These are phyloP conservation scores for Aurelia coerulea DNA, from an alignment of 30 jellyfish, hydroid and myxozoan species.

Conservation along the genomic window DNA sequence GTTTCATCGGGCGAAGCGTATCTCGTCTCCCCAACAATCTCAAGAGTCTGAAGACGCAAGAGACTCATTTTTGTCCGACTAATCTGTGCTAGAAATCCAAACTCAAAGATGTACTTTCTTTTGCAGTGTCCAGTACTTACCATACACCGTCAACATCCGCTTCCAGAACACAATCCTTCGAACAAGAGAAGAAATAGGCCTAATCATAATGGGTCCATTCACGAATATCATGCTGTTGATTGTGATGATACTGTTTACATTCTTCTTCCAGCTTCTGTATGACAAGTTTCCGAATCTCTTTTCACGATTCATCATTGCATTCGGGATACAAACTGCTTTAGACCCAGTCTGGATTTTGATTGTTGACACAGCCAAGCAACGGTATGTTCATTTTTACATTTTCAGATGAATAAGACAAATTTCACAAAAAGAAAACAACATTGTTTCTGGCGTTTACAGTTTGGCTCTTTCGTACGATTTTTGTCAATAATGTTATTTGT, in stretches of 20 bases:
- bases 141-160: slow-evolving; percentile 87
- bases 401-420: background rate
- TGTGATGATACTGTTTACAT: slow-evolving; percentile 65
- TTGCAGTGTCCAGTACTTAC: slow-evolving; percentile 85
- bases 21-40: no score
- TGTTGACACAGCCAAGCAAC: slow-evolving; percentile 81
- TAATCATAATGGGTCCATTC: slow-evolving; percentile 91
- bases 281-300: slow-evolving; percentile 83
- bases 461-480: background rate
- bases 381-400: slow-evolving; percentile 50
- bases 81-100: background rate
- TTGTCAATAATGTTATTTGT: no score
- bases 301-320: slow-evolving; percentile 87
- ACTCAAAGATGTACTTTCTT: background rate
- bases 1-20: no score
- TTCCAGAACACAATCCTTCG: slow-evolving; percentile 89
- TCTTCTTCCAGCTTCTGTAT: slow-evolving; percentile 77
- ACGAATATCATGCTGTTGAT: slow-evolving; percentile 71
- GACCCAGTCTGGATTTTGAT: slow-evolving; percentile 92
- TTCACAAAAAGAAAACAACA: background rate
- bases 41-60: no score
- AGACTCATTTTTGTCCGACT: background rate
- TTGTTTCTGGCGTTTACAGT: slow-evolving; percentile 2
- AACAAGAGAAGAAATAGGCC: slow-evolving; percentile 91
- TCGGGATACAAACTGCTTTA: slow-evolving; percentile 84